Base-by-base conservation (phyloP, 2,888 invertebrate species). In the Dryomyza anilis region DNA sequence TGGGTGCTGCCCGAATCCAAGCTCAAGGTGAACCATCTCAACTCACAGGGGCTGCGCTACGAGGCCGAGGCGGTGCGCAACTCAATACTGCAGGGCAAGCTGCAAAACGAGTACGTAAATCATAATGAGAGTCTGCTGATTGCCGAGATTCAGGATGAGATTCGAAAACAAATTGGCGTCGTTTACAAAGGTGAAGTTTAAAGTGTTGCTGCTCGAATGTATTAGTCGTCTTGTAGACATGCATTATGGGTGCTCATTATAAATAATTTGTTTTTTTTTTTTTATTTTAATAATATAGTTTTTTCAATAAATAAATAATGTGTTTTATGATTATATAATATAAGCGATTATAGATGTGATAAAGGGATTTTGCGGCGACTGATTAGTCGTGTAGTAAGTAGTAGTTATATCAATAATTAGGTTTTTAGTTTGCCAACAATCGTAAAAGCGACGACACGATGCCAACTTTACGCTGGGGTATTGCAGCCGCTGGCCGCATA, bases 401-500 rank as follows among this genome's bases (percentile, higher is more conserved):
- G n/a, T n/a, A n/a, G n/a, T n/a, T n/a, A n/a, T n/a, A n/a, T n/a
- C n/a, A n/a, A n/a, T n/a, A n/a, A n/a, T n/a, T n/a, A n/a, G n/a
- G n/a, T n/a, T n/a, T n/a, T n/a, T n/a, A n/a, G n/a, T n/a, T n/a
- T n/a, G n/a, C n/a, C n/a, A n/a, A n/a, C n/a, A n/a, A n/a, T n/a
- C n/a, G n/a, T n/a, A n/a, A n/a, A n/a, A n/a, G n/a, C n/a, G n/a
- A n/a, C n/a, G n/a, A n/a, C 39, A 39, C 12, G 39, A 72, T 71
- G 71, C 36, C 59, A 4, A 30, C 23, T 16, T 45, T 89, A 57
- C 87, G 87, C 76, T 95, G 95, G 95, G 95, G 94, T 53, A 89
- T 95, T 69, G 88, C 88, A 1, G 89, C 92, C 53, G 89, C 91
- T 48, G 94, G 94, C 2, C 89, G 91, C 85, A 94, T 95, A 71